A percentile compares a stretch with the other conserved stretches of the same genome.
phyloP scores from a whole-genome alignment of 2,888 invertebrate genomes.

The Charanyca ferruginea region DNA sequence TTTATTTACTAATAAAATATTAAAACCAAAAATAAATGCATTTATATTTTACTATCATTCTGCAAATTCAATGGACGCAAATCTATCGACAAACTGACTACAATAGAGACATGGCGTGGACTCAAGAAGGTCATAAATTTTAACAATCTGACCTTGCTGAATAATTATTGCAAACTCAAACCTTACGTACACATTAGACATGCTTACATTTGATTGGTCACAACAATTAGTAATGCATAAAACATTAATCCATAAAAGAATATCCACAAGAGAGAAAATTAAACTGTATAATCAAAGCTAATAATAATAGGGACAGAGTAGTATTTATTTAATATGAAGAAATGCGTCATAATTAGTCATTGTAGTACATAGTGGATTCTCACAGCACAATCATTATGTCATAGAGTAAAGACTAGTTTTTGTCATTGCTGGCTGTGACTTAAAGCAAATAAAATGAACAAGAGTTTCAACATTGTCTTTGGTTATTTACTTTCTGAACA shows the following conservation, averaged over 20 bases:
- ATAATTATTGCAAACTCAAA: conserved; percentile 30
- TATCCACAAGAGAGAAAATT: conserved; percentile 12
- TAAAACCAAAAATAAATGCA: neutral
- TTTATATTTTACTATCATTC: neutral
- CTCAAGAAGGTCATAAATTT: conserved; percentile 21
- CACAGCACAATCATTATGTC: conserved; percentile 55
- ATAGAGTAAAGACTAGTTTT: conserved; percentile 37
- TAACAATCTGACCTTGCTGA: conserved; percentile 31
- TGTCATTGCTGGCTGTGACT: conserved; percentile 12
- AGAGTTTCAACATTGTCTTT: conserved; percentile 10
- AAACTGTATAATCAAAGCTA: neutral
- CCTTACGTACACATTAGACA: conserved; percentile 13
- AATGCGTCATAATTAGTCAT: conserved; percentile 57
- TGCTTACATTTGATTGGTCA: conserved; percentile 34
- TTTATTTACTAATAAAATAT: too few relatives aligned
- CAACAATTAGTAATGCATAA: conserved; percentile 33
- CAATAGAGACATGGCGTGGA: conserved; percentile 30
- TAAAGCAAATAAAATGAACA: conserved; percentile 30
- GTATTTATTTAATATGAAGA: conserved; percentile 40
- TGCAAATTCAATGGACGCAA: neutral
- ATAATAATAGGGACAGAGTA: conserved; percentile 23
- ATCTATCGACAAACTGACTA: neutral
- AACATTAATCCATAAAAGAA: conserved; percentile 15
- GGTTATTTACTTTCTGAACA: conserved; percentile 13
- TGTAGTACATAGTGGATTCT: conserved; percentile 52